Evolutionary conservation across 37 sponge, comb jelly and placozoan species (phyloP), one percentile per base, ranked within the genome.

Genomic region (Corticium candelabrum): DNA sequence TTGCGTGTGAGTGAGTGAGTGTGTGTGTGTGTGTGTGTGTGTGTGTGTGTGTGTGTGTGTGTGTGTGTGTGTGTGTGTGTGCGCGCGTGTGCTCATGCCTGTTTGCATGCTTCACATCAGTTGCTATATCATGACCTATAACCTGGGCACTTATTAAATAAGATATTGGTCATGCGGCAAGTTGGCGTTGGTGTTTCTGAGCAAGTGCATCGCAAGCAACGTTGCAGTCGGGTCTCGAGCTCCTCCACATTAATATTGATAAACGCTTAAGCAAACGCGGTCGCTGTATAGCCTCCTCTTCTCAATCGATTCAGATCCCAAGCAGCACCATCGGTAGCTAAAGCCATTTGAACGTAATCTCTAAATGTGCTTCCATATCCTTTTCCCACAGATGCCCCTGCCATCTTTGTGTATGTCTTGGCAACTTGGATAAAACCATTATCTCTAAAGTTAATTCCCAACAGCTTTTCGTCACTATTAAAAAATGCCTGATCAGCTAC

Each of bases 261-360:
- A 85, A 93, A 89, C 0, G 88, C 85, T 40, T 72, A 77, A 11
- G 88, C 87, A 74, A 93, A 93, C 11, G 90, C 82, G 30, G 70
- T 69, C 0, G 62, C 62, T 21, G 21, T 21, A 50, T 50, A 27
- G 11, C 62, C 62, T 21, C 21, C 62, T 11, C 62, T 11, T 50
- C 62, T 11, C 62, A 50, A 50, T 50, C 62, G 62, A 50, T 21
- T 50, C 62, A 50, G 21, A 50, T 50, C 62, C 62, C 62, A 50
- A 11, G 62, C 62, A 21, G 62, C 62, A 21, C 62, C 62, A 11
- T 50, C 15, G 15, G 62, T 50, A 27, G 11, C 62, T 27, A 50
- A 50, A 11, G 62, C 62, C 62, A 50, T 27, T 27, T 11, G 15
- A 21, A 50, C 62, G 62, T 50, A 50, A 50, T 50, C 15, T 21